Evolutionary conservation across 2,888 invertebrate genomes (phyloP), one percentile per base, ranked within the genome.

Genomic region (Drosophila mayaguana): DNA sequence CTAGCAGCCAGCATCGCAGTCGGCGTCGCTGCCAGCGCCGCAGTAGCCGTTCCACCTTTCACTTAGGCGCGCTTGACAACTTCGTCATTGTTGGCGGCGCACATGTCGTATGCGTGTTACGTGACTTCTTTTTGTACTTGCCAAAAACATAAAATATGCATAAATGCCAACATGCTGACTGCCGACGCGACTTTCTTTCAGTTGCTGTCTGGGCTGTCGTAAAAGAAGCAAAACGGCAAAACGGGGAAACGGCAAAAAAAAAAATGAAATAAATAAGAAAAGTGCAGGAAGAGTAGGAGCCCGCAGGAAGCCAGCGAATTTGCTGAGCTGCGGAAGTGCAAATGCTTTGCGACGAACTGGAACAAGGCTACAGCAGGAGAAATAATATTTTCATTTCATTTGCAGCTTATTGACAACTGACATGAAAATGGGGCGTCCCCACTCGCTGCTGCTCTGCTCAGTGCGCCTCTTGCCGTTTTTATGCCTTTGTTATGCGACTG

Each of bases 381-480:
- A 72, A 89, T 81, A 89, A 89, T 88, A 89, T 85, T 88, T 88
- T 88, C 85, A 88, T 89, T 88, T 83, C 85, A 88, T 88, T 89
- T 87, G 85, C 91, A 90, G 87, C 91, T 90, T 90, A 91, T 91
- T 91, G 90, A 89, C 88, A 90, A 87, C 88, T 91, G 89, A 90
- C 90, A 90, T 90, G 90, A 83, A 90, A 85, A 81, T 83, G 83
- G 67, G 62, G 38, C 65, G 57, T 46, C 32, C 20, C 32, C 48
- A 5, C 48, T 2, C 46, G 16, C 45, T 28, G 46, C 46, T 46
- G 25, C 7, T 28, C 28, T 34, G 59, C 22, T 57, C 12, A 34
- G 64, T 36, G 54, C 50, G 66, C 40, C 45, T 63, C 62, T 66
- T 70, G 53, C 48, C 46, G 55, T 78, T 86, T 85, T 88, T 83